Base-by-base conservation (phyloP, 2,113 vertebrate species). In the Tretioscincus oriximinensis region DNA sequence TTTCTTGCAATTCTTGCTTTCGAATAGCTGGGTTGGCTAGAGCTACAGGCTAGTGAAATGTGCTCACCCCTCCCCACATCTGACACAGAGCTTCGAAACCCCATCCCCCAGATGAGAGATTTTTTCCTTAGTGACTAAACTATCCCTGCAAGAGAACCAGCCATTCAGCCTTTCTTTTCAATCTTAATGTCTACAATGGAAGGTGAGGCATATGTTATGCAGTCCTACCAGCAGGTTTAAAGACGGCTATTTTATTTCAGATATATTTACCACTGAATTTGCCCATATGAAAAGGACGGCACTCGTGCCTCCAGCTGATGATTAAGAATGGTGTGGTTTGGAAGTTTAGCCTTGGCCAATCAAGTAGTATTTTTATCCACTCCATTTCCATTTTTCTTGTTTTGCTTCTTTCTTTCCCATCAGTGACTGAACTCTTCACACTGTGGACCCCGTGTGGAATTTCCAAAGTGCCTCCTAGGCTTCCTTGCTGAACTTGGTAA, bases 371-470 rank as follows among this genome's bases (percentile, higher is more conserved):
- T 74, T 64, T 77, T 12, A 47, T 73, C 58, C 35, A 35, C 7
- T 9, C 35, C 81, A 77, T 75, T 71, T 51, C n/a, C 16, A 49
- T 24, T 61, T 87, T 78, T 73, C 71, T 66, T 68, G 16, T 35
- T 84, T 82, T 78, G 73, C 80, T 86, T 80, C 65, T 84, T 28
- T 60, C 60, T 11, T 67, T 81, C 70, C 1, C 2, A 12, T 67
- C 26, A 73, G 7, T 10, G 35, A 47, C 63, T 84, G 85, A 84
- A 77, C 12, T 83, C 49, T 77, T 71, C 65, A 80, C 18, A 26
- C 87, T 64, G 54, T 2, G 21, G 8, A 66, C 29, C n/a, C 82
- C 73, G 84, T 0, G 0, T 21, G 16, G 4, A 84, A 65, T 61
- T 75, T 87, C 81, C 68, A 72, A 83, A 86, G 84, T 60, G 21